Evolutionary conservation across 2,113 vertebrate genomes (phyloP), one percentile per base, ranked within the genome.

Genomic region (Hemiprocne comata): DNA sequence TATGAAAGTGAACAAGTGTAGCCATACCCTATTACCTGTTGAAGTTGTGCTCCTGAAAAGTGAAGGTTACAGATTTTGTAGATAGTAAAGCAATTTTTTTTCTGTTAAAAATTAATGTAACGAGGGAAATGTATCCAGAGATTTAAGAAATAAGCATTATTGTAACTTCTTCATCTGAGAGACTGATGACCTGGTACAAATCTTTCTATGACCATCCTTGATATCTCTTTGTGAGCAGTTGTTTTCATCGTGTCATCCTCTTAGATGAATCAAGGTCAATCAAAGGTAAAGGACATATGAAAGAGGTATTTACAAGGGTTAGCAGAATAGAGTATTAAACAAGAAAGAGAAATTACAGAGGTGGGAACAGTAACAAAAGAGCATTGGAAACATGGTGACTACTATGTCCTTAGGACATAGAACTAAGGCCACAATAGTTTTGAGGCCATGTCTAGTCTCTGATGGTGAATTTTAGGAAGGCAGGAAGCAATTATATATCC

Each of bases 191-290:
- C 34, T 50, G 11, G 57, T 84, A 84, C 8, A 89, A 70, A 77
- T 77, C 42, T 40, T 79, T 60, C 51, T 50, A 24, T 55, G 46
- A 50, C 5, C 17, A 21, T 40, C 11, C 24, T 83, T 88, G 46
- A 62, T 77, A 51, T 23, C 5, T 78, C 25, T 81, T 48, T 88
- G 26, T 76, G 65, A 91, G 7, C 17, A 42, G 44, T 76, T 94
- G 1, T 85, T 93, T 92, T 85, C 46, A 73, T 88, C 89, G 57
- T 70, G 26, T 61, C 64, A 73, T 88, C 26, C 20, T 83, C 33
- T 75, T 69, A 85, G 40, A 85, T 60, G 69, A 86, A 86, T 94
- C 60, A 94, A 91, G 61, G 60, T 84, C 60, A 90, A 24, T 92
- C 44, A 65, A 86, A 31, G 50, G 16, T 28, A 74, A 28, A 94